Evolutionary conservation across 2,113 vertebrate genomes (phyloP).

Genomic region (Pelvicachromis taeniatus): DNA sequence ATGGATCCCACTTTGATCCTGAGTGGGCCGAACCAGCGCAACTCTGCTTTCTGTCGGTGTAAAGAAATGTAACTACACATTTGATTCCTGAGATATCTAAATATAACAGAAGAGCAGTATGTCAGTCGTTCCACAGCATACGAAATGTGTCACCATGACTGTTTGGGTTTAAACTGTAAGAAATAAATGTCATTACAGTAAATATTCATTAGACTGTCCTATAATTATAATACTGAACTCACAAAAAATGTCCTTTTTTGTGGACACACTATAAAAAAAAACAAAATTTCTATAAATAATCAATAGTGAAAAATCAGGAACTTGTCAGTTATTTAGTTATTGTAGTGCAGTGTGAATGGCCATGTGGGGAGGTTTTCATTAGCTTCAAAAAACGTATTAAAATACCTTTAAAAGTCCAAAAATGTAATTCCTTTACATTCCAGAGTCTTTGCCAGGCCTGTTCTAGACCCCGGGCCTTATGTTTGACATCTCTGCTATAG

Average conservation of each 20-base stretch:
- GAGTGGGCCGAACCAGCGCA: background rate
- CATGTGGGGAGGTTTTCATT: background rate
- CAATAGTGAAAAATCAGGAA: background rate
- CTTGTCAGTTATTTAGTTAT: background rate
- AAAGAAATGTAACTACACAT: background rate
- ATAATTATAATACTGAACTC: background rate
- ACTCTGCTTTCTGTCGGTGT: background rate
- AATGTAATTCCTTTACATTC: background rate
- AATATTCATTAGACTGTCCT: background rate
- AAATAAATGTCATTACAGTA: background rate
- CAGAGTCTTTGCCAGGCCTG: background rate
- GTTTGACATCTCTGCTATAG: background rate
- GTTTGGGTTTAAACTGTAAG: background rate
- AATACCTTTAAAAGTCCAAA: background rate
- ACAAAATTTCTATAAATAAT: background rate
- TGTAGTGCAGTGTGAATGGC: background rate
- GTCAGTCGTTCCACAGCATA: background rate
- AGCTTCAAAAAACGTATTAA: accelerated
- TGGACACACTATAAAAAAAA: accelerated
- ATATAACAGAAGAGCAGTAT: background rate
- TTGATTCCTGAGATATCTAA: background rate
- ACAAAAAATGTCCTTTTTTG: background rate
- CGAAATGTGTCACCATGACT: background rate
- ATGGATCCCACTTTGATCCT: background rate
- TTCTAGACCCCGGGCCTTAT: background rate